Base-by-base conservation (phyloP, 2,113 vertebrate species). In the Tachycineta bicolor region DNA sequence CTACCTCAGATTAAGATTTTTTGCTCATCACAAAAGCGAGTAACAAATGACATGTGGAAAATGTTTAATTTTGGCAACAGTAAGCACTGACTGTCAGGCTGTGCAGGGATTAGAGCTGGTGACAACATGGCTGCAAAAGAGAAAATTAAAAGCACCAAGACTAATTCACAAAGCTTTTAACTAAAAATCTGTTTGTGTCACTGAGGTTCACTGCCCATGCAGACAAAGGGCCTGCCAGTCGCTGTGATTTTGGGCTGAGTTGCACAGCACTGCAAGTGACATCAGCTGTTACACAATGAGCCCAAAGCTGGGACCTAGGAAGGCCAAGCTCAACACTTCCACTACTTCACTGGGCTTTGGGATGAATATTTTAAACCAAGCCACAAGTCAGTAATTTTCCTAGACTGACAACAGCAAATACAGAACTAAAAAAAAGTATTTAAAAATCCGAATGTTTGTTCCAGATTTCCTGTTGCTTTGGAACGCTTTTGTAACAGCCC, bases 111-210 rank as follows among this genome's bases (percentile, higher is more conserved):
- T 94, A 94, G 87, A 94, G 69, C 71, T 91, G 80, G 79, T 87
- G 94, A 83, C 74, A 87, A 93, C 93, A 83, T 41, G 43, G 87
- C 95, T 95, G 94, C 49, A 96, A 93, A 89, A 94, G 73, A 96
- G 77, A 96, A 84, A 84, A 96, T 85, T 83, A 91, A 52, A 69
- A 83, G 70, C 62, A 94, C 68, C 47, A 87, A 80, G 82, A 93
- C 29, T 58, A 31, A 91, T 89, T 84, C 46, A 73, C 44, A 83
- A 90, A 83, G 85, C 67, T 94, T 96, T 82, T 49, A 62, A 37
- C 41, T 83, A 78, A 44, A 67, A 90, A 71, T 63, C 81, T 67
- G 37, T 60, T 56, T 37, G 83, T 70, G 33, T 62, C 77, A 52
- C 59, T 50, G 34, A 59, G 39, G 68, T 26, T 62, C 49, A 18